These are phyloP conservation scores for Ectropis crepuscularia DNA, from an alignment of 2,888 invertebrate genomes.

Conservation along the genomic window DNA sequence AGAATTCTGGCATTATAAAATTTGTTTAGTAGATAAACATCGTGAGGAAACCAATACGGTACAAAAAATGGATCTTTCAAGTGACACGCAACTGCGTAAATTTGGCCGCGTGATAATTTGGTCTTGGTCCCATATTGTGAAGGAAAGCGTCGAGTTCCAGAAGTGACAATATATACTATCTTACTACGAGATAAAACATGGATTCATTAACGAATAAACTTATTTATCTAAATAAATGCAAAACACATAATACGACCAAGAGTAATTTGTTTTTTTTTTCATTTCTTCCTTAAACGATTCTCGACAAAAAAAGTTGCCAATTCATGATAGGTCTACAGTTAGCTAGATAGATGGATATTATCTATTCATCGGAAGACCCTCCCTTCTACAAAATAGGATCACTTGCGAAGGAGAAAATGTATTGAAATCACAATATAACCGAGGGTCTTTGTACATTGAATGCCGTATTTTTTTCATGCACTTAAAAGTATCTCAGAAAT, in stretches of 20 bases:
- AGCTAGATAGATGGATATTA: conserved; percentile 65
- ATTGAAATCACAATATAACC: conserved; percentile 83
- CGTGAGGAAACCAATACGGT: no score
- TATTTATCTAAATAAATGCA: conserved; percentile 45
- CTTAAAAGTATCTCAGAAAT: conserved; percentile 57
- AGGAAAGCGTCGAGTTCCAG: no score
- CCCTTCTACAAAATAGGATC: conserved; percentile 74
- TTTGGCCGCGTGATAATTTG: no score
- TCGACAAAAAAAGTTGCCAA: conserved; percentile 68
- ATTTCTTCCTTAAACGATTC: conserved; percentile 55
- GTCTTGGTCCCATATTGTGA: no score
- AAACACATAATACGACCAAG: conserved; percentile 51
- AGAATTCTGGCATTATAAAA: no score
- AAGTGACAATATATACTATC: no score
- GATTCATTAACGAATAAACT: conserved; percentile 37
- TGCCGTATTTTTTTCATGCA: conserved; percentile 60
- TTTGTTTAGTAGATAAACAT: no score
- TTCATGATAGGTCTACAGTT: conserved; percentile 74
- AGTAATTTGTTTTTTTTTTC: conserved; percentile 44
- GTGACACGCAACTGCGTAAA: no score
- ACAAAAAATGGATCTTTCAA: no score
- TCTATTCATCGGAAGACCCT: conserved; percentile 61
- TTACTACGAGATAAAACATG: not conserved
- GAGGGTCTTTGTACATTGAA: conserved; percentile 71
- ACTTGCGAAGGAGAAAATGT: conserved; percentile 77